A percentile compares a stretch with the other conserved stretches of the same genome.
Evolutionary conservation across 1,140 invertebrate species (phyloP).

Genomic region (Chlorops oryzae): DNA sequence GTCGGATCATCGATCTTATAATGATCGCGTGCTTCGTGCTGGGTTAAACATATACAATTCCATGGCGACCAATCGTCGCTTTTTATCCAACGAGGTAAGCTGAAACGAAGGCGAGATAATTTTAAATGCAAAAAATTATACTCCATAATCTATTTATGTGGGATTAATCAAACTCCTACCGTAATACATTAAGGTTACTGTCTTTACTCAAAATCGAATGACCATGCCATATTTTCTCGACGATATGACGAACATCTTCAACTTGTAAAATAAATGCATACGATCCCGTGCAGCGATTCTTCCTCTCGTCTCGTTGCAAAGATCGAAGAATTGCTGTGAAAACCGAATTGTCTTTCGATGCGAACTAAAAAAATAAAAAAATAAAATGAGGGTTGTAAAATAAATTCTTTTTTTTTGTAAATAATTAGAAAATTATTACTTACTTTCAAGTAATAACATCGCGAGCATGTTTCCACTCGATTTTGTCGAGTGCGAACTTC

Average conservation of each 20-base stretch:
- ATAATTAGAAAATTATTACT: neutral
- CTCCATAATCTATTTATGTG: neutral
- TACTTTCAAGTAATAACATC: conserved; percentile 41
- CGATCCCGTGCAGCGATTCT: conserved; percentile 47
- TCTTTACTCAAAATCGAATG: conserved; percentile 56
- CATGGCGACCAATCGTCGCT: conserved; percentile 58
- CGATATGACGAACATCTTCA: conserved; percentile 55
- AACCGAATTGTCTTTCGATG: conserved; percentile 30
- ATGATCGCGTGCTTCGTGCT: conserved; percentile 55
- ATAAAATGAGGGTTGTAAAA: neutral
- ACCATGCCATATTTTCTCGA: conserved; percentile 59
- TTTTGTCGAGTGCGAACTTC: conserved; percentile 38
- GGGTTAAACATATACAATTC: conserved; percentile 60
- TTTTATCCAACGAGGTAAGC: conserved; percentile 52
- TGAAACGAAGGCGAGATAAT: conserved; percentile 10
- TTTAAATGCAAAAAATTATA: conserved; percentile 3
- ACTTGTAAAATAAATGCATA: conserved; percentile 54
- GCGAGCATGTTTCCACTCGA: conserved; percentile 42
- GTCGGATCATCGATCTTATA: conserved; percentile 46
- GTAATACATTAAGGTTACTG: conserved; percentile 51
- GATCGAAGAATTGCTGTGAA: conserved; percentile 53
- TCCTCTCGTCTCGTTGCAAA: conserved; percentile 54
- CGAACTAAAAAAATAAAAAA: conserved; percentile 16
- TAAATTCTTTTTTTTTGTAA: neutral
- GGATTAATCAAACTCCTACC: conserved; percentile 19